Evolutionary conservation across 1,140 invertebrate species (phyloP).

Genomic region (Cydia splendana): DNA sequence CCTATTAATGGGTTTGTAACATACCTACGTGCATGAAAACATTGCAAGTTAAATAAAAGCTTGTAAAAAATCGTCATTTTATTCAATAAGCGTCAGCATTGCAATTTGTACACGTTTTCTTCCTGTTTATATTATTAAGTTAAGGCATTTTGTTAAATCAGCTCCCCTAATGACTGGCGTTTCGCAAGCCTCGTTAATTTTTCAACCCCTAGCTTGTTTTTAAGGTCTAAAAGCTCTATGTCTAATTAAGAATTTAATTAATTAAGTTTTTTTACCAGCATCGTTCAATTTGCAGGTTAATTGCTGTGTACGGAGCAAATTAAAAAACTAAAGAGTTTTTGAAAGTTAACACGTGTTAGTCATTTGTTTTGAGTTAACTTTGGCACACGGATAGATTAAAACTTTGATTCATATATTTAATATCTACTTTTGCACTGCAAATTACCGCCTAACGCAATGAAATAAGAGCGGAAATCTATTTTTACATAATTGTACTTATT

Average conservation of each 20-base stretch:
- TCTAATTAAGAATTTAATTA: constrained; percentile 44
- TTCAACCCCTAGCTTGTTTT: constrained; percentile 31
- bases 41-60: no score
- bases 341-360: background rate
- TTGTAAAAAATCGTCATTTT: no score
- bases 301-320: background rate
- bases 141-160: constrained; percentile 14
- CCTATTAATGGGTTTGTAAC: no score
- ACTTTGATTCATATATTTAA: no score
- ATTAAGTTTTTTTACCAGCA: constrained; percentile 36
- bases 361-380: no score
- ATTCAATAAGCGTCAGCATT: background rate
- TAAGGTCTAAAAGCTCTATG: constrained; percentile 31
- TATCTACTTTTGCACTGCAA: no score
- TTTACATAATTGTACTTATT: no score
- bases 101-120: background rate
- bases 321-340: background rate
- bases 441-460: no score
- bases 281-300: constrained; percentile 37
- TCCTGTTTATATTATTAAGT: constrained; percentile 2
- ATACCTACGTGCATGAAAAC: background rate
- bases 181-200: constrained; percentile 37
- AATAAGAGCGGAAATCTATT: no score
- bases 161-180: constrained; percentile 20
- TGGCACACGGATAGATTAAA: no score